Conservation (phyloP, 2,888 invertebrate species). For the Lamproptera curius region DNA sequence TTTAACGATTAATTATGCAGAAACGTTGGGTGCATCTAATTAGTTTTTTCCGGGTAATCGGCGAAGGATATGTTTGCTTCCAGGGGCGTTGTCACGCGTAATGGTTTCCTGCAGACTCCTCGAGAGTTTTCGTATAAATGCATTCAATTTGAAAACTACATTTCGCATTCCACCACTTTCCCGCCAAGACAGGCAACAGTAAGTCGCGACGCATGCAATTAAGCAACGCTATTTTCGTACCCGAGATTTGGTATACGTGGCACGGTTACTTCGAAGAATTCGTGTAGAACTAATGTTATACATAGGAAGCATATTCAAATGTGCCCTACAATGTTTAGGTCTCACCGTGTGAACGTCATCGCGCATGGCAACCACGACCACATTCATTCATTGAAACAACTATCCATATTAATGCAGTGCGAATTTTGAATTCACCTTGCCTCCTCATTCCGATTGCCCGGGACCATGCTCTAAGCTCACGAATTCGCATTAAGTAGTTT, state of each 20-base stretch:
- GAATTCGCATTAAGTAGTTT: slow-evolving; percentile 72
- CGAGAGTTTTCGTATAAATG: neutral
- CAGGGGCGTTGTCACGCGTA: slow-evolving; percentile 4
- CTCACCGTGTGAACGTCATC: slow-evolving; percentile 76
- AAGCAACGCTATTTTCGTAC: slow-evolving; percentile 66
- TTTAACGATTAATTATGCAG: slow-evolving; percentile 36
- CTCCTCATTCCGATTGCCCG: slow-evolving; percentile 67
- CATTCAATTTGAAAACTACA: neutral
- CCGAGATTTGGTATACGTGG: slow-evolving; percentile 61
- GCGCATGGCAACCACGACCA: slow-evolving; percentile 70
- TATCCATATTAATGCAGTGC: slow-evolving; percentile 78
- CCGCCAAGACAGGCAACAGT: slow-evolving; percentile 41
- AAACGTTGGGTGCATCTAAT: slow-evolving; percentile 25
- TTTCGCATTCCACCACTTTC: slow-evolving; percentile 1
- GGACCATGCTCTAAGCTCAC: slow-evolving; percentile 68
- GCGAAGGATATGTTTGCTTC: slow-evolving; percentile 11
- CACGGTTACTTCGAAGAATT: slow-evolving; percentile 74
- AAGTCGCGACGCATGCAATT: slow-evolving; percentile 54
- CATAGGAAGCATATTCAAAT: slow-evolving; percentile 77
- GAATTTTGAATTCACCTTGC: slow-evolving; percentile 75
- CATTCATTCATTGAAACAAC: slow-evolving; percentile 77
- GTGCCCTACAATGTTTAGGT: slow-evolving; percentile 72
- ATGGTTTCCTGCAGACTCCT: slow-evolving; percentile 4
- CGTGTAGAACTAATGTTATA: slow-evolving; percentile 69
- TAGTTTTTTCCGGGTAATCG: slow-evolving; percentile 24